Evolutionary conservation across 2,888 invertebrate species (phyloP).

Genomic region (Strigamia maritima): DNA sequence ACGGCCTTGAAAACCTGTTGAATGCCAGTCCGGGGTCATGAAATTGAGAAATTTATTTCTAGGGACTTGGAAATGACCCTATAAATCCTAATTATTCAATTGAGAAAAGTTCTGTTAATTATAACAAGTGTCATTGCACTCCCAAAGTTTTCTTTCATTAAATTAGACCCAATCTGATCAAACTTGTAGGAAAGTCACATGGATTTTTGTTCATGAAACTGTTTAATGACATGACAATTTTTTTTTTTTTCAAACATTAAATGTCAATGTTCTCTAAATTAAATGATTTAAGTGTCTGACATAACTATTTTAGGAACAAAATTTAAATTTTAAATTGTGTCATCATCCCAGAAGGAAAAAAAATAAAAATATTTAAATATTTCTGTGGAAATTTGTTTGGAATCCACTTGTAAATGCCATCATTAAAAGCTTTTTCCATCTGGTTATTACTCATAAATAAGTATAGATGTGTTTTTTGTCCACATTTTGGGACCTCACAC

Average conservation of each 20-base stretch:
- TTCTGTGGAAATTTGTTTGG: neutral
- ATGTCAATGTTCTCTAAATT: neutral
- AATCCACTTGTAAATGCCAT: neutral
- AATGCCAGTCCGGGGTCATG: neutral
- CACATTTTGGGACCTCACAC: slow-evolving; percentile 2
- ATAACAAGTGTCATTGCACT: neutral
- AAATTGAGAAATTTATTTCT: neutral
- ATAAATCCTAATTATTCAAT: neutral
- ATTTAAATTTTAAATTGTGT: neutral
- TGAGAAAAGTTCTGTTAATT: neutral
- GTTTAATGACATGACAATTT: neutral
- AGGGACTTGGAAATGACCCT: neutral
- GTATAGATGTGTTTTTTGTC: neutral
- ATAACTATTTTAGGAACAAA: neutral
- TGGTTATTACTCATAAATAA: neutral
- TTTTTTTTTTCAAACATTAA: neutral
- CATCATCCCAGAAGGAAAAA: neutral
- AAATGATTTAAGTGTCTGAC: neutral
- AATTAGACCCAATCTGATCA: neutral
- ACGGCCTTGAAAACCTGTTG: neutral
- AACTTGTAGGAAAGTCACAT: no score
- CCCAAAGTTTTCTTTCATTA: neutral
- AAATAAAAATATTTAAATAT: neutral
- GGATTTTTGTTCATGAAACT: neutral
- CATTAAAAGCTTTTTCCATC: neutral